Base-by-base conservation (phyloP, 2,113 vertebrate species). In the Perccottus glenii region DNA sequence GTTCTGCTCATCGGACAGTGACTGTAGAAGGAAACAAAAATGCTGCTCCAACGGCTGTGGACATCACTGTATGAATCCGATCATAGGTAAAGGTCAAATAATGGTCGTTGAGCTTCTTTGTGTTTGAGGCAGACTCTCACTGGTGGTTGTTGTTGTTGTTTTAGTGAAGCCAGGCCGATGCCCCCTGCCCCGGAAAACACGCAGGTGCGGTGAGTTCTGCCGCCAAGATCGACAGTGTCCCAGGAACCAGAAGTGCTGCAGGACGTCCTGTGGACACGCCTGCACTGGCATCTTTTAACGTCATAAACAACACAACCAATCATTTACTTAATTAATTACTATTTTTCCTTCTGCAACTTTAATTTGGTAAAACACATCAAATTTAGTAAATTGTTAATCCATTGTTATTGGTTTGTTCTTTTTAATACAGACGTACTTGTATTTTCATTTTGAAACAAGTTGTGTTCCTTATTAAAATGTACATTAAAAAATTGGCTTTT, bases 191-290 rank as follows among this genome's bases (percentile, higher is more conserved):
- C 82, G 79, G 61, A 70, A 79, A 36, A 90, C 90, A n/a, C 47
- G 58, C 11, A 89, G 89, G 84, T 93, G 92, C 75, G 91, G 88
- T 0, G 90, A 91, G 76, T 91, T 79, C 78, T 93, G 92, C 60
- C 77, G 88, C 44, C 88, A 93, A 11, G 92, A 93, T 5, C 87
- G 85, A 14, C 75, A 93, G 63, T 93, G 90, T 70, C 83, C 90
- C 3, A 88, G 59, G 11, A 73, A 87, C 53, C 85, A 92, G 79
- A 93, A 91, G 80, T 94, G 92, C 76, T 94, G 92, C 78, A 78
- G 43, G 57, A 92, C 85, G 2, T 87, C 82, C 32, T 92, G 91
- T 9, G 86, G 90, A n/a, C 90, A 88, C 9, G 77, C 75, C 60
- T 93, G 92, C 75, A 89, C 66, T 5, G 78, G 90, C 1, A 14